Evolutionary conservation across 1,140 invertebrate genomes (phyloP).

Genomic region (Camponotus pennsylvanicus): DNA sequence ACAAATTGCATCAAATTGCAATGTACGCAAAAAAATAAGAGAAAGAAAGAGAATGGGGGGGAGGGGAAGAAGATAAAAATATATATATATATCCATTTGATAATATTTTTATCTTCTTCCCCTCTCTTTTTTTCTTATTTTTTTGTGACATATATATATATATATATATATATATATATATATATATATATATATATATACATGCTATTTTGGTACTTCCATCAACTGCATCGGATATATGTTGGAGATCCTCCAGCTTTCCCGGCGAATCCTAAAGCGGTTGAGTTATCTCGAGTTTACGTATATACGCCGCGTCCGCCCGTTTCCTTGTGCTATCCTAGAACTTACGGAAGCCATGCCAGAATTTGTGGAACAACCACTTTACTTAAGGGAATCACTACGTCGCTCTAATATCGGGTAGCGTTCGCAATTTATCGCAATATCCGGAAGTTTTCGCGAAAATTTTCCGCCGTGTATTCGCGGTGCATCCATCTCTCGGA

Average conservation of each 20-base stretch:
- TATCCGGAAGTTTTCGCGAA: conserved; percentile 57
- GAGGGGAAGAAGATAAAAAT: neutral
- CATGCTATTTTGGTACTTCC: conserved; percentile 60
- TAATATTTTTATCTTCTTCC: too few species aligned
- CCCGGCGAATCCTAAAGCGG: conserved; percentile 52
- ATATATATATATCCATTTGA: neutral
- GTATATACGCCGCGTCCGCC: conserved; percentile 24
- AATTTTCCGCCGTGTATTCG: conserved; percentile 37
- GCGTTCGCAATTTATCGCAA: conserved; percentile 59
- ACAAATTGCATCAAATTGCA: conserved; percentile 21
- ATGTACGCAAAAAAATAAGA: neutral
- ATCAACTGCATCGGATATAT: conserved; percentile 40
- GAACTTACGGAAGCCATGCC: conserved; percentile 63
- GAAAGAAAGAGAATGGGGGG: too few species aligned
- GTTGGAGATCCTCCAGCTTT: conserved; percentile 30
- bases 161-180: neutral
- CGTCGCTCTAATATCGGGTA: conserved; percentile 51
- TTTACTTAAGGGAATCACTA: conserved; percentile 51
- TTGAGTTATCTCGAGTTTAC: conserved; percentile 63
- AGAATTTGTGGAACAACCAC: conserved; percentile 62
- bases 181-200: conserved; percentile 31
- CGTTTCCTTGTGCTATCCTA: conserved; percentile 22
- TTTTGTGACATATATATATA: neutral
- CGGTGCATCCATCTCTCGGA: neutral
- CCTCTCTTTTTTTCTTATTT: too few species aligned